Conservation (phyloP, 2,113 vertebrate genomes). For the Calidris pygmaea region DNA sequence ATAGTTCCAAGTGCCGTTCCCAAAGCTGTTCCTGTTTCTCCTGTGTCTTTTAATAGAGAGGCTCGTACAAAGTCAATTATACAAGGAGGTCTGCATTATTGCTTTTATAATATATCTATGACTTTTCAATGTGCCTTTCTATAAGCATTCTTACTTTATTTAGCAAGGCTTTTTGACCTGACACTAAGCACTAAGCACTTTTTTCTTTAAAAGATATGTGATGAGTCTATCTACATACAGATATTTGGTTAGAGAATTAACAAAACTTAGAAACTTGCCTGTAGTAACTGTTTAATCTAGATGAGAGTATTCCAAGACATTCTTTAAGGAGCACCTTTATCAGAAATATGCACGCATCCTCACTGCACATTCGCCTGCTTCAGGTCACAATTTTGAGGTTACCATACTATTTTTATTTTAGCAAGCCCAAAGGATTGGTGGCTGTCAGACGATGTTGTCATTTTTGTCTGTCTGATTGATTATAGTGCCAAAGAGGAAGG, state of each 20-base stretch:
- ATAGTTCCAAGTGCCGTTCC: background rate
- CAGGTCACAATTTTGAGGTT: constrained; percentile 10
- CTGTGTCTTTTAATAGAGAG: background rate
- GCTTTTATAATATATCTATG: background rate
- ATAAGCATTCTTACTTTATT: background rate
- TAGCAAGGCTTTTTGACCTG: background rate
- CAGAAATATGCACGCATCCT: background rate
- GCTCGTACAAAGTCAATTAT: background rate
- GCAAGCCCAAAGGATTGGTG: constrained; percentile 49
- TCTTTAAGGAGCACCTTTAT: background rate
- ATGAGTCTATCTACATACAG: background rate
- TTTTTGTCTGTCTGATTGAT: constrained; percentile 57
- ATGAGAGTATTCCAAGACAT: background rate
- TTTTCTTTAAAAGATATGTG: background rate
- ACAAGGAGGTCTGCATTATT: background rate
- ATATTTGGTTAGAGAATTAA: background rate
- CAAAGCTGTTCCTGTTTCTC: background rate
- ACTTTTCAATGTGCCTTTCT: background rate
- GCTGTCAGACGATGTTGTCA: constrained; percentile 1
- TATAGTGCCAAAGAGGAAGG: constrained; percentile 43
- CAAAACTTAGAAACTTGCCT: background rate
- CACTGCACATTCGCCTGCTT: background rate
- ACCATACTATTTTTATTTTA: constrained; percentile 58
- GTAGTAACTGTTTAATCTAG: background rate
- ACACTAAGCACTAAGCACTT: too few species aligned